Conservation (phyloP, 2,113 vertebrate species). For the Leucoraja erinaceus region DNA sequence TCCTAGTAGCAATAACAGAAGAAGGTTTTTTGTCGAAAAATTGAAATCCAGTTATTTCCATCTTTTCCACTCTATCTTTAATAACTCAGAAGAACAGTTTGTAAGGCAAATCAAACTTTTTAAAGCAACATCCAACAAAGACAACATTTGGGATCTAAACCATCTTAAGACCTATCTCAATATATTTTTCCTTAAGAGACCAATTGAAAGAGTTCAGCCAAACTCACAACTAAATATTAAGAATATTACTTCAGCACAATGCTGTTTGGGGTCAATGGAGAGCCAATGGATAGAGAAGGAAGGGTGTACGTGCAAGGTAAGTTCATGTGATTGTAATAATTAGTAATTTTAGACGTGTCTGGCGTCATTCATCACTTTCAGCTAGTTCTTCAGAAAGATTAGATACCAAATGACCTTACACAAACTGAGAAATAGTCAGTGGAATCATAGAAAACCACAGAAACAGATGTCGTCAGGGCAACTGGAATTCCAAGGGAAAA, state of each 20-base stretch:
- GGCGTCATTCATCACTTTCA: too few relatives aligned
- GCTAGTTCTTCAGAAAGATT: too few relatives aligned
- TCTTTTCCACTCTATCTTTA: neutral
- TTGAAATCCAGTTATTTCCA: neutral
- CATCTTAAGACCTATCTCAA: neutral
- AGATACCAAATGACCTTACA: neutral
- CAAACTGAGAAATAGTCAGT: neutral
- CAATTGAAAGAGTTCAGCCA: neutral
- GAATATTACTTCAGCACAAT: too few relatives aligned
- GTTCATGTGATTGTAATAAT: too few relatives aligned
- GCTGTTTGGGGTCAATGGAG: too few relatives aligned
- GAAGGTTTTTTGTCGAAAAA: neutral
- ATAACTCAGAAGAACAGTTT: neutral
- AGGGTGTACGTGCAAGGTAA: too few relatives aligned
- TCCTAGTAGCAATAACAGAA: neutral
- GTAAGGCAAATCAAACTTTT: neutral
- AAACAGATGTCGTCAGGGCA: neutral
- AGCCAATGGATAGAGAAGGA: too few relatives aligned
- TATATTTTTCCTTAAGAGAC: neutral
- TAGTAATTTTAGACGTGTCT: too few relatives aligned
- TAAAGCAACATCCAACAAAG: neutral
- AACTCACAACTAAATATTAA: neutral
- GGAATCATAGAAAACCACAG: neutral
- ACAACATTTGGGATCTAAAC: neutral
- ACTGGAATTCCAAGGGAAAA: neutral